Percentiles rank a stretch among this genome's conserved stretches.
These are phyloP conservation scores for Noctua janthe DNA, from an alignment of 2,888 invertebrate genomes.

Conservation along the genomic window DNA sequence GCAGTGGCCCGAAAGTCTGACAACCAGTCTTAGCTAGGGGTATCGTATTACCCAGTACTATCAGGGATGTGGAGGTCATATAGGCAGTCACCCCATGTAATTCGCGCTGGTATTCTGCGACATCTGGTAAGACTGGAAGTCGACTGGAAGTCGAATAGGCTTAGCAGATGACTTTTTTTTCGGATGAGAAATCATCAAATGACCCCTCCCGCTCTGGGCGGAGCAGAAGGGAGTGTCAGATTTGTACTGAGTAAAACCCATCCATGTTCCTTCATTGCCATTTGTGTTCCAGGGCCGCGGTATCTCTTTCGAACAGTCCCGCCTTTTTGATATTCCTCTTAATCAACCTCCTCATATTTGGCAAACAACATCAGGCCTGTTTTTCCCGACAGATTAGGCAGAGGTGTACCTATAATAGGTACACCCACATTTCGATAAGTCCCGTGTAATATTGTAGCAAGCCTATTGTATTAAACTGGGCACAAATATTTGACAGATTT, in stretches of 20 bases:
- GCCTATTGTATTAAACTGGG: too few species aligned
- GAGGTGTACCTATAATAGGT: background rate
- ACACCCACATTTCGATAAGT: background rate
- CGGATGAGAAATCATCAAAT: too few species aligned
- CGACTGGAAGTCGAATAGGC: background rate
- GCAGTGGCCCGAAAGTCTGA: background rate
- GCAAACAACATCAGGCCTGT: background rate
- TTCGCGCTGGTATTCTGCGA: too few species aligned
- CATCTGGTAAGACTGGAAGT: background rate
- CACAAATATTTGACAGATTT: too few species aligned
- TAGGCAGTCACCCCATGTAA: background rate
- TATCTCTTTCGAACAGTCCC: too few species aligned
- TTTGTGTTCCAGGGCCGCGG: too few species aligned
- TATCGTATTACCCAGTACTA: background rate
- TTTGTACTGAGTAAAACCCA: too few species aligned
- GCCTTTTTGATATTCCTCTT: background rate
- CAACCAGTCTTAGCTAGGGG: background rate
- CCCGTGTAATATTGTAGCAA: too few species aligned
- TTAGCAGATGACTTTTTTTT: too few species aligned
- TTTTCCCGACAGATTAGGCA: background rate
- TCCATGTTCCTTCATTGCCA: too few species aligned
- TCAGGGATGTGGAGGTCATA: background rate
- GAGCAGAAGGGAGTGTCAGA: too few species aligned
- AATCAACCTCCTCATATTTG: background rate
- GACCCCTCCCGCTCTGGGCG: too few species aligned